These are phyloP conservation scores for Stegastes partitus DNA, from an alignment of 2,113 vertebrate species.

Conservation along the genomic window DNA sequence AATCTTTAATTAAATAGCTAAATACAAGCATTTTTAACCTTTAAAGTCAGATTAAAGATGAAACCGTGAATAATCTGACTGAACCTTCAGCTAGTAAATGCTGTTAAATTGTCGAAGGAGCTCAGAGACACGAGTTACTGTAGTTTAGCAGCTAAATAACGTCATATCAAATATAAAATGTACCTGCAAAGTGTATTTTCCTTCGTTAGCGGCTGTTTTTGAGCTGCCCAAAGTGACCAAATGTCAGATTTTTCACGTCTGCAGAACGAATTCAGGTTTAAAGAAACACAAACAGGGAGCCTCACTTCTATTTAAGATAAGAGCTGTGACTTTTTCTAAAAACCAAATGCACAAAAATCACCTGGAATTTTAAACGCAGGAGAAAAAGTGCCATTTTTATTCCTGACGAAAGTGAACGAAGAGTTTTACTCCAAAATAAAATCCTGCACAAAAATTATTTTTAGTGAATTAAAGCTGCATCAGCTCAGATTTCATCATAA, in stretches of 20 bases:
- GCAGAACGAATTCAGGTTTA: conserved; percentile 26
- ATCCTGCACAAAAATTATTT: neutral
- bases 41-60: neutral
- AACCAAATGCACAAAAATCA: conserved; percentile 10
- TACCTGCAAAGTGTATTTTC: conserved; percentile 13
- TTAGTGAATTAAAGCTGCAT: neutral
- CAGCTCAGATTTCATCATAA: conserved; percentile 10
- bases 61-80: too few species aligned
- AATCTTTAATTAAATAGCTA: too few species aligned
- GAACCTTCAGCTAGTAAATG: neutral
- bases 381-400: conserved; percentile 8
- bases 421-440: conserved; percentile 42
- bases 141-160: conserved; percentile 33
- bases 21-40: neutral
- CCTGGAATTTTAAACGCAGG: neutral
- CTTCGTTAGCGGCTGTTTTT: conserved; percentile 22
- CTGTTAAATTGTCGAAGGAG: conserved; percentile 40
- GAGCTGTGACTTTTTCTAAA: conserved; percentile 29
- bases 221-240: conserved; percentile 56
- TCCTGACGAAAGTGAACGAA: conserved; percentile 22
- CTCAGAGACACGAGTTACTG: conserved; percentile 25
- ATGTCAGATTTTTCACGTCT: conserved; percentile 8
- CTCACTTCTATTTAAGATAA: conserved; percentile 7
- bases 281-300: neutral
- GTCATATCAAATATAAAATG: neutral